These are phyloP conservation scores for Eilema caniola DNA, from an alignment of 2,888 invertebrate genomes.

Conservation along the genomic window DNA sequence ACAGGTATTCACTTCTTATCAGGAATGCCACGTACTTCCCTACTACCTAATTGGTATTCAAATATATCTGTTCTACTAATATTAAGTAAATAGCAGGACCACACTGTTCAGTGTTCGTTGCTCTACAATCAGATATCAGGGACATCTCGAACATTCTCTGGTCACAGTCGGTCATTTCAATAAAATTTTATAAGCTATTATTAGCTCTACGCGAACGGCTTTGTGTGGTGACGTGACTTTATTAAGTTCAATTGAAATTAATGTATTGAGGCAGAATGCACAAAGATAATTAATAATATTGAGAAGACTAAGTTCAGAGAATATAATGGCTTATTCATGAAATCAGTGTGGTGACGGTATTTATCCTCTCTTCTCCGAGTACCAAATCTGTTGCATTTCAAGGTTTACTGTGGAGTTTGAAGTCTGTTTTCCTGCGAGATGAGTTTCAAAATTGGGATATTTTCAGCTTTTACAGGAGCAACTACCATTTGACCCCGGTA, in stretches of 20 bases:
- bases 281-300: not conserved
- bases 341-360: not conserved
- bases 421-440: not conserved
- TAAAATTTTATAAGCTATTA: slow-evolving; percentile 37
- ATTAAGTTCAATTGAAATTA: slow-evolving; percentile 29
- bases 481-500: too few relatives aligned
- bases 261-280: not conserved
- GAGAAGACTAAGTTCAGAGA: not conserved
- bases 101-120: slow-evolving; percentile 2
- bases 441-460: too few relatives aligned
- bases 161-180: slow-evolving; percentile 52
- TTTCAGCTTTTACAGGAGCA: too few relatives aligned
- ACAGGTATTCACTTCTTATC: too few relatives aligned
- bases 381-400: too few relatives aligned
- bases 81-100: not conserved
- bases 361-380: not conserved
- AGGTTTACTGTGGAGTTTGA: too few relatives aligned
- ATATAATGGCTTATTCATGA: not conserved
- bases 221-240: slow-evolving; percentile 13
- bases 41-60: too few relatives aligned
- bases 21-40: too few relatives aligned
- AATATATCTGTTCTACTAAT: too few relatives aligned
- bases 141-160: slow-evolving; percentile 30
- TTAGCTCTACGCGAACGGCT: slow-evolving; percentile 24
- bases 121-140: not conserved